Evolutionary conservation across 2,113 vertebrate species (phyloP).

Genomic region (Serilophus lunatus): DNA sequence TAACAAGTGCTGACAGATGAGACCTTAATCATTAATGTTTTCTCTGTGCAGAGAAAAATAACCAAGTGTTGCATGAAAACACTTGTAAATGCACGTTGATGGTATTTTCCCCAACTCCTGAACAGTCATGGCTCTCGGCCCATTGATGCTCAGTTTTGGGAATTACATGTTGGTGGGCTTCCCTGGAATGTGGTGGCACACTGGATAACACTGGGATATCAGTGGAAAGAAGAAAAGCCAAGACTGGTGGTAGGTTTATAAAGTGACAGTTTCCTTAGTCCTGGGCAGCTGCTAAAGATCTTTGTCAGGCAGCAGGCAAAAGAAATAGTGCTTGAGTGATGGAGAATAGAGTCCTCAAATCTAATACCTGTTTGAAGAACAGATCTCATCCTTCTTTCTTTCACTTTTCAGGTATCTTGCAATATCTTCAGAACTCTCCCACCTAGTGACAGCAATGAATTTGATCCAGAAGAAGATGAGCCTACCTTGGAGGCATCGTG

Average conservation of each 20-base stretch:
- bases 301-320: not conserved
- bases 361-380: not conserved
- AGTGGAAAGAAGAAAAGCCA: not conserved
- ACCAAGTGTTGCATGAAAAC: not conserved
- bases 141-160: not conserved
- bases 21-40: not conserved
- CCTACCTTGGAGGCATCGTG: constrained; percentile 97
- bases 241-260: not conserved
- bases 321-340: not conserved
- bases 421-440: constrained; percentile 99
- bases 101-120: not conserved
- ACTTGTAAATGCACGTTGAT: not conserved
- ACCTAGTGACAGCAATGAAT: constrained; percentile 98
- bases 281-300: not conserved
- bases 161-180: not conserved
- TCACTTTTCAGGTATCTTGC: constrained; percentile 87
- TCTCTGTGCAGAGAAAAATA: not conserved
- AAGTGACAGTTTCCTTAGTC: not conserved
- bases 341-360: not conserved
- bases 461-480: constrained; percentile 99
- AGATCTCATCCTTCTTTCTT: not conserved
- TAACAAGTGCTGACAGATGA: not conserved
- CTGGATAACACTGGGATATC: not conserved
- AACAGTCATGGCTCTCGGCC: not conserved
- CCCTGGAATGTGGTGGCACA: not conserved